Conservation (phyloP, 2,888 invertebrate genomes). For the Heteropelma amictum region DNA sequence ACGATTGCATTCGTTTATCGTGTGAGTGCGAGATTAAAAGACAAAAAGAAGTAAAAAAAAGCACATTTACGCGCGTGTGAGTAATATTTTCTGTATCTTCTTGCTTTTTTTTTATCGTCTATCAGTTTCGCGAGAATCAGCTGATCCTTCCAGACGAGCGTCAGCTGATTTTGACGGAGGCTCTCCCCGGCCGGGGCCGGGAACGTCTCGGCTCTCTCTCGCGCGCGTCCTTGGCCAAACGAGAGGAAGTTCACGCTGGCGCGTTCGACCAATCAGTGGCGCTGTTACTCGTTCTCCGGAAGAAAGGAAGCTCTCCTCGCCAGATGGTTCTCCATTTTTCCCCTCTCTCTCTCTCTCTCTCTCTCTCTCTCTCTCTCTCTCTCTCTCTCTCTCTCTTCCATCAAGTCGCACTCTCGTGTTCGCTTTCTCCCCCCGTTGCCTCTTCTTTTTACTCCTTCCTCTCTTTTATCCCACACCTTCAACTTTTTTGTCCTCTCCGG, state of each 20-base stretch:
- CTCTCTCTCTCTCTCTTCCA: background rate
- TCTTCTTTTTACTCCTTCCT: background rate
- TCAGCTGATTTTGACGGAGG: conserved; percentile 72
- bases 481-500: too few species aligned
- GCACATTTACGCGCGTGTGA: background rate
- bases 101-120: too few species aligned
- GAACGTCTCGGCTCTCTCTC: conserved; percentile 60
- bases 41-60: too few species aligned
- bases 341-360: background rate
- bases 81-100: background rate
- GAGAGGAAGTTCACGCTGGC: conserved; percentile 29
- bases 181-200: conserved; percentile 46
- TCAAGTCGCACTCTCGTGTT: background rate
- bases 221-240: conserved; percentile 48
- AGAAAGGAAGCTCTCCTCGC: conserved; percentile 13
- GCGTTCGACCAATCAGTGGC: conserved; percentile 52
- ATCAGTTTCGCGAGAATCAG: conserved; percentile 60
- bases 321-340: conserved; percentile 10
- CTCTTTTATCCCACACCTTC: background rate
- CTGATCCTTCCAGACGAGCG: conserved; percentile 63
- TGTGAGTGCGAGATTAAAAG: background rate
- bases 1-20: background rate
- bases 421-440: background rate
- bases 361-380: background rate
- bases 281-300: conserved; percentile 12